Evolutionary conservation across 2,888 invertebrate species (phyloP).

Genomic region (Urechis unicinctus): DNA sequence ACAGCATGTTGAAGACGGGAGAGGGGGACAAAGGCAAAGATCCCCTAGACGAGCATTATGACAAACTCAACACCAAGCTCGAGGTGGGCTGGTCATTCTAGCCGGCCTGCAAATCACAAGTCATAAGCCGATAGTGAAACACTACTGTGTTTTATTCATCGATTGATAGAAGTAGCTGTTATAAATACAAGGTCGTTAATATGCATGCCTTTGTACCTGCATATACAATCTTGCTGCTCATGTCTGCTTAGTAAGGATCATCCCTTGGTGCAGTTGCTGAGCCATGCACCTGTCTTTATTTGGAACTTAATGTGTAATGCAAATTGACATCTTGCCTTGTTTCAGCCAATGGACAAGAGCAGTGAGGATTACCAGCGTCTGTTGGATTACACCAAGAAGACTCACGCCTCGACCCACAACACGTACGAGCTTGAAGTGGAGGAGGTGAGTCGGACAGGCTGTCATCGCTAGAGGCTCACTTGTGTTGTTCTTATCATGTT

Average conservation of each 20-base stretch:
- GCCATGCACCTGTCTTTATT: no score
- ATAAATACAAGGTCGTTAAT: no score
- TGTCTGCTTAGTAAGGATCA: no score
- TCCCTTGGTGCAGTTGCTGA: no score
- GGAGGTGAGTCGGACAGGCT: conserved; percentile 52
- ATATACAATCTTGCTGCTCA: no score
- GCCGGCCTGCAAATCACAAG: not conserved
- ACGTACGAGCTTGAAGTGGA: conserved; percentile 66
- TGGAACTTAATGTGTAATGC: no score
- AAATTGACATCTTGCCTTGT: no score
- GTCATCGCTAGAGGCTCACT: not conserved
- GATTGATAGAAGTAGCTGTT: no score
- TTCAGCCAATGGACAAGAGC: conserved; percentile 54
- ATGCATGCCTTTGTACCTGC: no score
- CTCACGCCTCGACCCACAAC: conserved; percentile 84
- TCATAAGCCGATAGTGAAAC: no score
- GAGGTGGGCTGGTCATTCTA: conserved; percentile 35
- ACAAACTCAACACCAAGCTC: conserved; percentile 77
- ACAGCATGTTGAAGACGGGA: conserved; percentile 68
- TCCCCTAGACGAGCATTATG: conserved; percentile 79
- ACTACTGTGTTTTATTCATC: not conserved
- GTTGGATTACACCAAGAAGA: conserved; percentile 75
- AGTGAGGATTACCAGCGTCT: conserved; percentile 70
- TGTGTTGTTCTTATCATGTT: not conserved
- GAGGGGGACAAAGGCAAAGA: conserved; percentile 54